Base-by-base conservation (phyloP, 2,888 invertebrate genomes). In the Drepanosiphum platanoidis region DNA sequence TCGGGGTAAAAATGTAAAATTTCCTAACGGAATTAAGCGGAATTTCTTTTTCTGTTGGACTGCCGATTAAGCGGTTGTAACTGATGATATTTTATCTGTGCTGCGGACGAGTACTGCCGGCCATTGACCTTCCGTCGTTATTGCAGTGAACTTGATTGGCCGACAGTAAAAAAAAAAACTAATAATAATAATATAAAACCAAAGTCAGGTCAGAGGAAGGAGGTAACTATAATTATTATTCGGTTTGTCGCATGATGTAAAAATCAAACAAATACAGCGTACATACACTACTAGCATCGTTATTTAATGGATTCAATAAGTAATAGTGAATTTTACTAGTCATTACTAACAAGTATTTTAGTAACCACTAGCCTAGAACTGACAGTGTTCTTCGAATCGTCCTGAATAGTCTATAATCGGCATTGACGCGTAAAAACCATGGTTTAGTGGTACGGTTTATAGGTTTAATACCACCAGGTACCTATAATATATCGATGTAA, bases 81-180 rank as follows among this genome's bases (percentile, higher is more conserved):
- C 70, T 36, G 36, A 81, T 39, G 70, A 71, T 81, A 71, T 71
- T 68, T 68, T 70, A 34, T 80, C 7, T 81, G 80, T 36, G 27
- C 52, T n/a, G 18, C 66, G 83, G 75, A 66, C 75, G 64, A 75
- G 64, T 75, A 46, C 75, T 27, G 36, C 74, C 66, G 83, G 83
- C 66, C 83, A 36, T 83, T 83, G 83, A 83, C 83, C 83, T 83
- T 66, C 66, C 52, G 46, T 83, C 66, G 83, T 64, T 75, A 75
- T 83, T 83, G 75, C 83, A 75, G 66, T 75, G 83, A 83, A 83
- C 83, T 83, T 83, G 75, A 75, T 75, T 68, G 75, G 83, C 75
- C 66, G 66, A 52, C 83, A 70, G 70, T 70, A 70, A 27, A 36
- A 36, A 64, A 15, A 66, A 66, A 79, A 79, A n/a, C n/a, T 68